These are phyloP conservation scores for Acinonyx jubatus DNA, from an alignment of 2,113 vertebrate genomes.

Conservation along the genomic window DNA sequence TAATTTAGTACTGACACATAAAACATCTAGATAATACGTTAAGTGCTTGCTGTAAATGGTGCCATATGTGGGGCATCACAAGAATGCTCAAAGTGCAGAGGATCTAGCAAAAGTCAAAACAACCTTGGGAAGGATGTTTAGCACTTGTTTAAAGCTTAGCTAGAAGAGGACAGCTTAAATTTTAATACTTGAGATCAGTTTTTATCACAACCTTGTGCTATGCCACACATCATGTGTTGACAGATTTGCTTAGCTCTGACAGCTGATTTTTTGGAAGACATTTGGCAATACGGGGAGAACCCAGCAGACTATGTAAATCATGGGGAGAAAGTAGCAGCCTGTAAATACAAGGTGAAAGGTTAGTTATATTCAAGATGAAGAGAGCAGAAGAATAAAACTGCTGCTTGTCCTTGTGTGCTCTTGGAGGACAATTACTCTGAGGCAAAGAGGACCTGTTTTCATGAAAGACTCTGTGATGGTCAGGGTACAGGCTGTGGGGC, in stretches of 20 bases:
- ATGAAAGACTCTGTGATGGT: background rate
- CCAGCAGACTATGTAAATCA: background rate
- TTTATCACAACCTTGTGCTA: background rate
- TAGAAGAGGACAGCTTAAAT: background rate
- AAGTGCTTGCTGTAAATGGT: background rate
- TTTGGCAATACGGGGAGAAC: background rate
- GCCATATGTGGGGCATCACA: background rate
- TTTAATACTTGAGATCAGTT: background rate
- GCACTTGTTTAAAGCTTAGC: slow-evolving; percentile 23
- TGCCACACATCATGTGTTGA: background rate
- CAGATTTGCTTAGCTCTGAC: slow-evolving; percentile 26
- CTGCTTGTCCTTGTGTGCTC: background rate
- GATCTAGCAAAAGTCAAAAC: background rate
- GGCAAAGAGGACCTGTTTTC: background rate
- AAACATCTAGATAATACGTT: background rate
- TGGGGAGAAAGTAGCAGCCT: background rate
- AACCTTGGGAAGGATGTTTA: background rate
- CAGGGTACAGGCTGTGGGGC: background rate
- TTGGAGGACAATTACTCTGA: background rate
- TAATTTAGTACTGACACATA: background rate
- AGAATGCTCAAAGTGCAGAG: background rate
- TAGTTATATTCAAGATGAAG: background rate
- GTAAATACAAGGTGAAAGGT: background rate
- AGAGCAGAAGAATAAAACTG: background rate
- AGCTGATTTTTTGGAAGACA: slow-evolving; percentile 26